phyloP scores from a whole-genome alignment of 92 coral and sea anemone genomes.

The Metridium senile region DNA sequence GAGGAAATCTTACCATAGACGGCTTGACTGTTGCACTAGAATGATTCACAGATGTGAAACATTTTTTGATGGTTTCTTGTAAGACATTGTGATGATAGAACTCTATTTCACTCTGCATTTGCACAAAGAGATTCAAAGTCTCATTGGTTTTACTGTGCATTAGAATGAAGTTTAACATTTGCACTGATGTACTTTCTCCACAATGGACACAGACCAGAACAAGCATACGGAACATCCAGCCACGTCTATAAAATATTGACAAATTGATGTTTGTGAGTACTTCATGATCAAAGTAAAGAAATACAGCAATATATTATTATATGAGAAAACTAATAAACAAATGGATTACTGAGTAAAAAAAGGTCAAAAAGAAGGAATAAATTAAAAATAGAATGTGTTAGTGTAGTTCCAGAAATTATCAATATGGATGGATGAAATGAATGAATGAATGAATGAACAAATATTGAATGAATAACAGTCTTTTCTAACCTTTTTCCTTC shows the following conservation, averaged over 20 bases:
- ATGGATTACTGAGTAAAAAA: neutral
- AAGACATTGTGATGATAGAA: constrained; percentile 56
- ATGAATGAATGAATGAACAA: neutral
- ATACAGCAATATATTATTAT: neutral
- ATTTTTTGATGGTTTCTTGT: constrained; percentile 50
- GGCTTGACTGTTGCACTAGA: constrained; percentile 51
- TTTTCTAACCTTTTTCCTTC: constrained; percentile 53
- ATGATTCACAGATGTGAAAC: constrained; percentile 47
- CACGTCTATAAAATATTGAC: constrained; percentile 30
- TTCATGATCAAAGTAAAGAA: neutral
- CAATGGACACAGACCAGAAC: constrained; percentile 68
- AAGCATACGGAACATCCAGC: constrained; percentile 61
- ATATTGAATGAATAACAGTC: neutral
- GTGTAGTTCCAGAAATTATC: too few relatives aligned
- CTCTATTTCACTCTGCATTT: constrained; percentile 70
- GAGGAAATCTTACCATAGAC: constrained; percentile 9
- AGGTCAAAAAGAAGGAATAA: neutral
- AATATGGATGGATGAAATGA: neutral
- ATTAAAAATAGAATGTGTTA: neutral
- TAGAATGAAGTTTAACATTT: constrained; percentile 50
- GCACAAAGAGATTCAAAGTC: constrained; percentile 55
- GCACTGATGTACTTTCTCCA: constrained; percentile 63
- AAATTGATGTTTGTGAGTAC: neutral
- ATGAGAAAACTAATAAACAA: neutral
- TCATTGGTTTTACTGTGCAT: constrained; percentile 45